These are phyloP conservation scores for Cynopterus sphinx DNA, from an alignment of 2,797 vertebrate genomes.

Conservation along the genomic window DNA sequence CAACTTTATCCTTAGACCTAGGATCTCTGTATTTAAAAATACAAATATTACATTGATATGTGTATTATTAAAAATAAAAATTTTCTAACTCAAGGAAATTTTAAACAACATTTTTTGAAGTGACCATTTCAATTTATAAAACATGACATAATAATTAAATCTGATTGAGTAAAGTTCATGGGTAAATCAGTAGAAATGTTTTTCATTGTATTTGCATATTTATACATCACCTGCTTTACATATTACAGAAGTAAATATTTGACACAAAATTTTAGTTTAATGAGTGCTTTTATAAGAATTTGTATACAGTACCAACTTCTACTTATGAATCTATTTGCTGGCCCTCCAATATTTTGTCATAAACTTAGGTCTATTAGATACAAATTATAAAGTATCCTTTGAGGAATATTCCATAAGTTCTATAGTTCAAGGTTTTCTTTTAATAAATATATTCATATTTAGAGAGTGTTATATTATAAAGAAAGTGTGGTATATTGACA, in stretches of 20 bases:
- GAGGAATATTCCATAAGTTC: background rate
- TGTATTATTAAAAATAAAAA: background rate
- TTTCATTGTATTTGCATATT: background rate
- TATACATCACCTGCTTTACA: background rate
- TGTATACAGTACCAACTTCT: background rate
- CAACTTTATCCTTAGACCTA: background rate
- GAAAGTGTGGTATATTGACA: background rate
- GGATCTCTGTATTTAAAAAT: background rate
- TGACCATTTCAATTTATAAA: background rate
- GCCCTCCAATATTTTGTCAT: background rate
- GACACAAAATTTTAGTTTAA: background rate
- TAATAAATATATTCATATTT: constrained; percentile 29
- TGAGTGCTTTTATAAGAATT: background rate
- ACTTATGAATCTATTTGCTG: background rate
- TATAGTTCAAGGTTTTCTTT: background rate
- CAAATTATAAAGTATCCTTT: background rate
- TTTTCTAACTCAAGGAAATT: background rate
- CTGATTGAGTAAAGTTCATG: background rate
- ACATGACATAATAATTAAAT: background rate
- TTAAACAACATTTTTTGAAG: background rate
- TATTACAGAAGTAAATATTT: background rate
- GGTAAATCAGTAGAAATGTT: background rate
- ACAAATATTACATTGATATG: background rate
- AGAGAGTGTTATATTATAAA: background rate
- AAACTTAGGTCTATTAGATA: background rate